Evolutionary conservation across 2,113 vertebrate species (phyloP).

Genomic region (Actinemys pallida): DNA sequence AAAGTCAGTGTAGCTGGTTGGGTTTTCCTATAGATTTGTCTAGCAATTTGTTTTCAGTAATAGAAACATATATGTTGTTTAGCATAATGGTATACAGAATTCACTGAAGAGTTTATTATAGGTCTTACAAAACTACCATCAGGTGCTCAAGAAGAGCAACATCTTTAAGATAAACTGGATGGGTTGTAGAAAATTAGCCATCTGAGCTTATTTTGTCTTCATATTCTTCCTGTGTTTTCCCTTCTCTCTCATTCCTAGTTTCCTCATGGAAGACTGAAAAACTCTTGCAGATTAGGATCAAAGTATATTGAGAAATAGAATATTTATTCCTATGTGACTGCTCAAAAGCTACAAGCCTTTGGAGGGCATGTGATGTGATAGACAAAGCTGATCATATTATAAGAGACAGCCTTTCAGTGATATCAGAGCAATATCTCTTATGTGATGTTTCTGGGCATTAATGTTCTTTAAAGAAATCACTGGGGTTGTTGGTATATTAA

Average conservation of each 20-base stretch:
- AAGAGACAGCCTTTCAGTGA: too few relatives aligned
- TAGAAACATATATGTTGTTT: neutral
- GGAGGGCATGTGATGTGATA: neutral
- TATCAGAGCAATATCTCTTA: too few relatives aligned
- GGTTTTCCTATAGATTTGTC: neutral
- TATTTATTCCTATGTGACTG: too few relatives aligned
- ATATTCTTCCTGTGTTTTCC: neutral
- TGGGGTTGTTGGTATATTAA: too few relatives aligned
- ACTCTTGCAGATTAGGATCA: neutral
- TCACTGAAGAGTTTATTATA: neutral
- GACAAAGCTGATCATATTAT: neutral
- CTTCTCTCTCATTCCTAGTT: neutral
- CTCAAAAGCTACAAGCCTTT: neutral
- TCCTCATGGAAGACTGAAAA: neutral
- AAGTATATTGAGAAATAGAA: neutral
- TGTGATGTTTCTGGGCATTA: too few relatives aligned
- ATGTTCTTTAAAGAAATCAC: too few relatives aligned
- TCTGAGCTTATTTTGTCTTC: neutral
- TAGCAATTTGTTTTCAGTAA: constrained; percentile 21
- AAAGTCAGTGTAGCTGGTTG: neutral
- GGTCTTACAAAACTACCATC: neutral
- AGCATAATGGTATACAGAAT: neutral
- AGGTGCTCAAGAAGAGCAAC: neutral
- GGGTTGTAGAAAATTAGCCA: neutral
- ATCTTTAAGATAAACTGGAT: neutral